Conservation (phyloP, 2,113 vertebrate species). For the Mesocricetus auratus region DNA sequence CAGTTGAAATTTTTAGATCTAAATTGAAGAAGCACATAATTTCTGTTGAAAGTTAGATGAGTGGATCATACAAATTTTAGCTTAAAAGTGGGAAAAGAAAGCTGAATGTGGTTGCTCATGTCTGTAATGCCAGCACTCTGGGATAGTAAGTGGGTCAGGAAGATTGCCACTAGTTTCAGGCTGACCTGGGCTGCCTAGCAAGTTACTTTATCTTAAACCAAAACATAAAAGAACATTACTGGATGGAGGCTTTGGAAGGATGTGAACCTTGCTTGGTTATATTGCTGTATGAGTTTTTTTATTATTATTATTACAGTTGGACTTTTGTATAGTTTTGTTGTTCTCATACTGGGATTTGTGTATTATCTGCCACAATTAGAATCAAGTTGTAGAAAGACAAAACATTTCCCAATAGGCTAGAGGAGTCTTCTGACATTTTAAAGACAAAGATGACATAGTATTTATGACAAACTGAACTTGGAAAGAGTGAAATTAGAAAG, state of each 20-base stretch:
- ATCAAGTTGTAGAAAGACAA: slow-evolving; percentile 23
- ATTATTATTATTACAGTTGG: background rate
- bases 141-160: background rate
- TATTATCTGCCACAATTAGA: background rate
- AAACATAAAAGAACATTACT: background rate
- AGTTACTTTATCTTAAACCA: background rate
- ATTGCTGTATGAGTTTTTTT: background rate
- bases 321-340: background rate
- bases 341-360: background rate
- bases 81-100: slow-evolving; percentile 26
- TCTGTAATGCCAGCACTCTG: background rate
- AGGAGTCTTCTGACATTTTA: slow-evolving; percentile 14
- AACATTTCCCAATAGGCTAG: background rate
- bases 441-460: background rate
- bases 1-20: slow-evolving; percentile 19
- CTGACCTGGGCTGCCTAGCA: background rate
- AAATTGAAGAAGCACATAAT: slow-evolving; percentile 30
- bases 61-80: slow-evolving; percentile 7
- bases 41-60: slow-evolving; percentile 33
- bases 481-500: slow-evolving; percentile 6
- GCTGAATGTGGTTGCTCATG: background rate
- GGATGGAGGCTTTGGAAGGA: background rate
- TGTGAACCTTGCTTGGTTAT: background rate
- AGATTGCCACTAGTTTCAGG: background rate
- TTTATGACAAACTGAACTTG: background rate